Base-by-base conservation (phyloP, 2,797 vertebrate genomes). In the Spinus olivaceus region DNA sequence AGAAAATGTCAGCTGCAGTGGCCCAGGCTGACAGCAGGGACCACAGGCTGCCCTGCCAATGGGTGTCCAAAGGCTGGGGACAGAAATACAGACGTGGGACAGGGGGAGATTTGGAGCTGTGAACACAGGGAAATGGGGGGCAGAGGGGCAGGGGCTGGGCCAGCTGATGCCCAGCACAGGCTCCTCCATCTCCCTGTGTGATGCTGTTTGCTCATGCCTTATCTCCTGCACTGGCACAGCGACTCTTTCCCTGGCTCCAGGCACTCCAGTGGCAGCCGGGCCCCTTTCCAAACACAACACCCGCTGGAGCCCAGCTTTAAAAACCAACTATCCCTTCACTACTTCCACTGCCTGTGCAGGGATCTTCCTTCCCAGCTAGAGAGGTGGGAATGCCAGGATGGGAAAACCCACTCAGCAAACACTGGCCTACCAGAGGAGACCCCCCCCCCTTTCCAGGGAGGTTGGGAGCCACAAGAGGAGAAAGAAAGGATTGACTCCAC, bases 211-310 rank as follows among this genome's bases (percentile, higher is more conserved):
- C 90, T 88, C 2, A 4, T 54, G 59, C 82, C 90, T 96, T 96
- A 93, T 94, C 95, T 93, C 83, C 73, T 9, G 7, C 4, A 8
- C 90, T 92, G 2, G 46, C n/a, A 3, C 18, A 6, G 82, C 3
- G 21, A 82, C 13, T 10, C 59, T 73, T 46, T 46, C 69, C 64
- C 54, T 18, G 1, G 77, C 90, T 61, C 78, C 1, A 4, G 70
- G 86, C 4, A 1, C 61, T 64, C 54, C 4, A 6, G 89, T 25
- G 47, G 85, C 86, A 88, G 84, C 71, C 0, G 1, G 69, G 92
- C 86, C 78, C 89, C 80, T 64, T 90, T 87, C 83, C 87, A 95
- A 94, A 80, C 65, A 86, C 56, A 91, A 82, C 82, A 95, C 74
- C 14, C 4, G 0, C 8, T 21, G 73, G 74, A 86, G 73, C 32